Base-by-base conservation (phyloP, 2,797 vertebrate genomes). In the Adelosebastes latens region DNA sequence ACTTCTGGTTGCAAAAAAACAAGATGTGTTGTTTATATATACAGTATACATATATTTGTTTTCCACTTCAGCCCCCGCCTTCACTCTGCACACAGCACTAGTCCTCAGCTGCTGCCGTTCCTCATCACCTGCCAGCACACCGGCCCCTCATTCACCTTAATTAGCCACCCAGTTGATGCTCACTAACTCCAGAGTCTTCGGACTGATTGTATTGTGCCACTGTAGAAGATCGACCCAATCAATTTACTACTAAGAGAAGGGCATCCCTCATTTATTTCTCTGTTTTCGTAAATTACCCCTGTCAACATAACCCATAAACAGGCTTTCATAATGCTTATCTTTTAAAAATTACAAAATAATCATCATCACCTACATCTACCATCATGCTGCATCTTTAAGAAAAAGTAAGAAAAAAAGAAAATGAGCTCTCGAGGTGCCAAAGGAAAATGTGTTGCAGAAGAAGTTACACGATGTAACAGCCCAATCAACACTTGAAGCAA, bases 41-140 rank as follows among this genome's bases (percentile, higher is more conserved):
- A 42, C 0, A 42, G 14, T 42, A 42, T 16, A 42, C 6, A 42
- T 42, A 16, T 42, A 42, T 42, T 42, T 42, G 39, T 52, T 61
- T 49, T 62, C 70, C 25, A 39, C 46, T 76, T 59, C 22, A 68
- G 7, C 36, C 7, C 6, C 24, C 55, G n/a, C 27, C 31, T 63
- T 42, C n/a, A 42, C 36, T 66, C 13, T 65, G 67, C 70, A 36
- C 14, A 5, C 72, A 76, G 69, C 71, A 83, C 58, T 3, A 24
- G 18, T 58, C 63, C 63, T 79, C 88, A 83, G 80, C 80, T 89
- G 73, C 74, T 84, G 34, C 63, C 13, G n/a, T 53, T 79, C 63
- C 72, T 49, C 46, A 32, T 77, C 80, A 85, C 80, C 83, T 89
- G 81, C 81, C 72, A 63, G 64, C 81, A 79, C 78, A 91, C 83